Percentiles rank a stretch among this genome's conserved stretches.
Evolutionary conservation across 2,113 vertebrate species (phyloP).

Genomic region (Dicerorhinus sumatrensis): DNA sequence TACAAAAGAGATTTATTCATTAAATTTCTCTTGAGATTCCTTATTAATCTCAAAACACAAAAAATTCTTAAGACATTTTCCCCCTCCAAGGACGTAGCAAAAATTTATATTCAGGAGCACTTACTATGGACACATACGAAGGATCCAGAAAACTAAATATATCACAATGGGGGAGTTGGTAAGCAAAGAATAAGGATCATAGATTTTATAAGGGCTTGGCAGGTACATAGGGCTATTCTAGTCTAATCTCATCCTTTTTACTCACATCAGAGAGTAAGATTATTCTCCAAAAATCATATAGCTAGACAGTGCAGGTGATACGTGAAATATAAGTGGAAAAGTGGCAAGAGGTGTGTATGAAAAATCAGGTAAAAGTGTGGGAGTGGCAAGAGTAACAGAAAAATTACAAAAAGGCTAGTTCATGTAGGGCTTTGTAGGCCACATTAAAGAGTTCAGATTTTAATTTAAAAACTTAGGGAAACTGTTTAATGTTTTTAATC

Average conservation of each 20-base stretch:
- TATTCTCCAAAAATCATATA: neutral
- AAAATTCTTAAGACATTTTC: neutral
- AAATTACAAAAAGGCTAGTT: neutral
- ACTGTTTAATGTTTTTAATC: neutral
- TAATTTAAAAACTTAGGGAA: constrained; percentile 20
- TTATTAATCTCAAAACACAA: neutral
- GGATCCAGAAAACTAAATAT: neutral
- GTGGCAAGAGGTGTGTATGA: neutral
- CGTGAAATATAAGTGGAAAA: neutral
- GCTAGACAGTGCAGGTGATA: neutral
- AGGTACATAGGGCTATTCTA: neutral
- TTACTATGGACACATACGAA: neutral
- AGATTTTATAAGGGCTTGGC: neutral
- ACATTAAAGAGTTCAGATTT: neutral
- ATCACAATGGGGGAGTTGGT: neutral
- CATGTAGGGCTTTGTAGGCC: neutral
- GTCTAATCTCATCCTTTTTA: neutral
- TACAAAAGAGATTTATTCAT: constrained; percentile 36
- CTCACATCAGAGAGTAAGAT: neutral
- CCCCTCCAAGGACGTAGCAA: neutral
- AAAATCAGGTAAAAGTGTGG: neutral
- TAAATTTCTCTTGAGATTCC: constrained; percentile 40
- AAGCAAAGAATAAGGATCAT: neutral
- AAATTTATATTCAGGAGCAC: neutral
- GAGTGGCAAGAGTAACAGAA: neutral